Evolutionary conservation across 2,797 vertebrate genomes (phyloP).

Genomic region (Falco novaeseelandiae): DNA sequence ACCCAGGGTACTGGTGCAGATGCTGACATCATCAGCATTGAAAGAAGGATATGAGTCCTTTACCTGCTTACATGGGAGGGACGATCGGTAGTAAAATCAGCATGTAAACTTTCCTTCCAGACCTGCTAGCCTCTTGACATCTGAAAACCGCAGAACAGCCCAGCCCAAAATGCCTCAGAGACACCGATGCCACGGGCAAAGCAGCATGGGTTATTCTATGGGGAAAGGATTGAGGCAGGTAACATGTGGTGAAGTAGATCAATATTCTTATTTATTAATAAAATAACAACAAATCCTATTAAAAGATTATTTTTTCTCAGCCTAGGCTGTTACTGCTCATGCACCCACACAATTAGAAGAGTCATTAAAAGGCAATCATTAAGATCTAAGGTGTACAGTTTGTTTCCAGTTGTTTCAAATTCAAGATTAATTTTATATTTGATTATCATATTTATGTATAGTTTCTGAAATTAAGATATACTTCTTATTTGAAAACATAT

Average conservation of each 20-base stretch:
- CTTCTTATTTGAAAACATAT: not conserved
- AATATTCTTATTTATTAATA: not conserved
- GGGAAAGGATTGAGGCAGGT: not conserved
- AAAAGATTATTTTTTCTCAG: not conserved
- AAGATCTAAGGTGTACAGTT: not conserved
- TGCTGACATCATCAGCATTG: not conserved
- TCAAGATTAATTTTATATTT: not conserved
- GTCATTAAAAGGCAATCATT: not conserved
- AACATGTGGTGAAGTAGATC: not conserved
- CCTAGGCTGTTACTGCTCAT: not conserved
- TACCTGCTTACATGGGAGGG: not conserved
- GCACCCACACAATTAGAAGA: not conserved
- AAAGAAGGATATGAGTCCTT: not conserved
- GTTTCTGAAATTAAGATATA: not conserved
- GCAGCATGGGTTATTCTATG: not conserved
- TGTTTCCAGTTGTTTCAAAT: not conserved
- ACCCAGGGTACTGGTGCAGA: not conserved
- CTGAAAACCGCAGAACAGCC: not conserved
- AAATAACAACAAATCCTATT: not conserved
- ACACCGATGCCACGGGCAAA: not conserved
- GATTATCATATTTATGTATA: not conserved
- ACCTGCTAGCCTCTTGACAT: not conserved
- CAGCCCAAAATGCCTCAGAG: not conserved
- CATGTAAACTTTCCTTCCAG: not conserved
- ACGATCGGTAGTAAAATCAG: not conserved